Percentiles rank a stretch among this genome's conserved stretches.
phyloP scores from a whole-genome alignment of 2,113 vertebrate species.

The Scatophagus argus region DNA sequence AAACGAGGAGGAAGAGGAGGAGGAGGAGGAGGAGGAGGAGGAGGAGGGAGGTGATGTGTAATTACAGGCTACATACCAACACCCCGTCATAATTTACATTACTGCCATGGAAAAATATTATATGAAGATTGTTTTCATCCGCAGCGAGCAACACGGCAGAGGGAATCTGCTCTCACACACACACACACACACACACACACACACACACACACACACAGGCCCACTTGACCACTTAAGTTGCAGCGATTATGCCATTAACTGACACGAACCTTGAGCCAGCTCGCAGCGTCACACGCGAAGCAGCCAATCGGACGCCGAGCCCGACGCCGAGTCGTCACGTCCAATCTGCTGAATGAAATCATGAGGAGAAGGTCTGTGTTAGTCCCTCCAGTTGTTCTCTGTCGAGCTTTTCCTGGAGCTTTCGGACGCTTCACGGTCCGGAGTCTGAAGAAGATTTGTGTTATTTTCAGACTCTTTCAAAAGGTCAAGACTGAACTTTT shows the following conservation, averaged over 20 bases:
- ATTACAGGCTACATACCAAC: constrained; percentile 79
- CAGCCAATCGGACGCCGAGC: constrained; percentile 40
- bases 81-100: constrained; percentile 72
- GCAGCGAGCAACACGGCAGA: constrained; percentile 40
- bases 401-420: too few relatives aligned
- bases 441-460: background rate
- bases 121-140: constrained; percentile 69
- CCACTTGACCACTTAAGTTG: constrained; percentile 64
- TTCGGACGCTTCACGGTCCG: background rate
- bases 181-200: constrained; percentile 11
- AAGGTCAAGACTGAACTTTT: background rate
- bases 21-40: background rate
- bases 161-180: constrained; percentile 28
- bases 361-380: too few relatives aligned
- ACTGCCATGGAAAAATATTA: constrained; percentile 72
- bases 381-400: too few relatives aligned
- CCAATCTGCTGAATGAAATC: background rate
- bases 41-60: constrained; percentile 53
- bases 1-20: constrained; percentile 38
- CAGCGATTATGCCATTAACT: constrained; percentile 55
- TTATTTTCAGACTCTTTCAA: background rate
- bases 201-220: constrained; percentile 6
- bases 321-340: background rate
- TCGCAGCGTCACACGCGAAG: constrained; percentile 15
- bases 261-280: constrained; percentile 54